Evolutionary conservation across 1,140 invertebrate species (phyloP), one percentile per base, ranked within the genome.

Genomic region (Brachionus angularis): DNA sequence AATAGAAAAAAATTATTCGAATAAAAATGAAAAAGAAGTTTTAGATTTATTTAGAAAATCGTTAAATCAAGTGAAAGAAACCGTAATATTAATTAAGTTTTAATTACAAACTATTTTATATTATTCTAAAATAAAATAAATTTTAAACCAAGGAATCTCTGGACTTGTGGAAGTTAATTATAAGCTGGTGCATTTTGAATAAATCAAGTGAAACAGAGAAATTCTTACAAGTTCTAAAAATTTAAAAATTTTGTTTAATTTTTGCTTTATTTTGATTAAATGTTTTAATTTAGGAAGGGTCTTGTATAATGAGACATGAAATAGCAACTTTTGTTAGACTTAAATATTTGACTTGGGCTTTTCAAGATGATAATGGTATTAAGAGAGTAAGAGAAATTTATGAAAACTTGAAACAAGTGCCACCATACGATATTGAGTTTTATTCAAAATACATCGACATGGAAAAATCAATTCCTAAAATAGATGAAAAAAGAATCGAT

Each of bases 401-500:
- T 47, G 8, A 18, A 27, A 47, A 31, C 29, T 67, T 47, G 23
- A 18, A 42, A 4, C 47, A 46, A 47, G 42, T 67, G 25, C 62
- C 62, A 23, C 62, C 62, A 10, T 67, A 47, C 29, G 42, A 44
- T 46, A 10, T 1, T 0, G 16, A 3, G 18, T 67, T 67, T 36
- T 67, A 34, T 27, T 25, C 47, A 31, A 50, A 67, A 14, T 67
- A 67, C 25, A n/a, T n/a, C 29, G 27, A 67, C 23, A 47, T 67
- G 8, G 42, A 67, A 67, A 50, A 67, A 36, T 33, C n/a, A 12
- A 18, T 52, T 12, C 3, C 5, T 12, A 50, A 12, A 50, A 7
- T 23, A 12, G 42, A 67, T 67, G 42, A 46, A 16, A 47, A 2
- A 33, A 5, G 44, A 47, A 27, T 47, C 18, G 62, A 46, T 33